phyloP scores from a whole-genome alignment of 2,113 vertebrate genomes.

The Cranoglanis bouderius region DNA sequence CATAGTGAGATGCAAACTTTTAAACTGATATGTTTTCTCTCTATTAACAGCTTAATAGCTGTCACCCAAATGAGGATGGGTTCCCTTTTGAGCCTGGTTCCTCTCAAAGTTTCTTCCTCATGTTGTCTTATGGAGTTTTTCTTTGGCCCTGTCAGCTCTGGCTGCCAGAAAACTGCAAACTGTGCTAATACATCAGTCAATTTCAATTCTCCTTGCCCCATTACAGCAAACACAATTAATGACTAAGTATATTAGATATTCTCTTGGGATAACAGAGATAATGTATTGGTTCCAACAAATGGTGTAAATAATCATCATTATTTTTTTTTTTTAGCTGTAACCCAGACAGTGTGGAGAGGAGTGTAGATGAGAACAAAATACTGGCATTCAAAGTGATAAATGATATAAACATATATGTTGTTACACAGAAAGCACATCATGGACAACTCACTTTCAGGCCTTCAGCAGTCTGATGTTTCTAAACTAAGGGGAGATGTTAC shows the following conservation, averaged over 20 bases:
- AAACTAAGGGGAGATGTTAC: no score
- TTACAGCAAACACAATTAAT: not conserved
- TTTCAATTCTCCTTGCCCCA: not conserved
- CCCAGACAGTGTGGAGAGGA: not conserved
- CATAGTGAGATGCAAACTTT: not conserved
- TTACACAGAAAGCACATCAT: no score
- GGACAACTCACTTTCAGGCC: no score
- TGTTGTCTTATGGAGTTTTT: no score
- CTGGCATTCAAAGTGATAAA: not conserved
- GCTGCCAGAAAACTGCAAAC: not conserved
- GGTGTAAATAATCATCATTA: not conserved
- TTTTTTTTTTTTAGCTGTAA: not conserved
- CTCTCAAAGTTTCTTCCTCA: no score
- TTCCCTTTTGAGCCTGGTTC: no score
- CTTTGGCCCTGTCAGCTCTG: not conserved
- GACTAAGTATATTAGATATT: not conserved
- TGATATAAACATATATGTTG: no score
- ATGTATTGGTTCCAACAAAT: not conserved
- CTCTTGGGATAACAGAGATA: not conserved
- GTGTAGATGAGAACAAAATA: not conserved
- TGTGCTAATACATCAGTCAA: not conserved
- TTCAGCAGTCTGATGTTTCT: no score
- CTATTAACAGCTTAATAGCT: no score
- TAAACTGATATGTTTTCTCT: not conserved
- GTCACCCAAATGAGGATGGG: no score